Evolutionary conservation across 2,797 vertebrate species (phyloP), one percentile per base, ranked within the genome.

Genomic region (Acanthornis magna): DNA sequence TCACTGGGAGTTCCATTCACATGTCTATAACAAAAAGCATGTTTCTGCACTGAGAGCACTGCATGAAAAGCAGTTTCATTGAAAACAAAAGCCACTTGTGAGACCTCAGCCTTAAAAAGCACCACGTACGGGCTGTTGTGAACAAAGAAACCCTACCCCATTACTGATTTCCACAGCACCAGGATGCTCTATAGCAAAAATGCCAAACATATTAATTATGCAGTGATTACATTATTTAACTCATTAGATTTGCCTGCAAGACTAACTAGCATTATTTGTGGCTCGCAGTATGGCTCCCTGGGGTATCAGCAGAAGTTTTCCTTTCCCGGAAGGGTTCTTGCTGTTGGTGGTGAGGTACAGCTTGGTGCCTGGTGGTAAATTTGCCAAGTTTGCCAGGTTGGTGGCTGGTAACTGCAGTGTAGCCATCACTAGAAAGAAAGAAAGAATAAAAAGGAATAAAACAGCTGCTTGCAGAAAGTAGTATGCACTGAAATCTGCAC

Each of bases 341-440:
- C 99, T 99, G 97, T 99, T 99, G 57, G 99, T 99, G 82, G 99
- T 99, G 92, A 99, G 98, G 98, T 99, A 99, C 36, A 99, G 98
- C 93, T 99, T 99, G 89, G 99, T 99, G 95, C 99, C 99, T 26
- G 99, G 99, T 78, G 99, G 99, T 83, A 99, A 97, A 91, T 99
- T 99, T 66, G 99, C 99, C 97, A 99, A 94, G 97, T 99, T 99
- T 83, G 99, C 99, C 97, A 99, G 95, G 96, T 99, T 99, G 96
- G 99, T 99, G 87, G 99, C 99, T 88, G 99, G 99, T 71, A 99
- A 98, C 96, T 99, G 99, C 93, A 99, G 98, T 1, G 99, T 99
- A 55, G 99, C 99, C 99, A 99, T 99, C 85, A 99, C 99, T 99
- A 86, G 85, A 89, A 96, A 96, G 63, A 89, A 96, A 96, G 63